Evolutionary conservation across 2,888 invertebrate genomes (phyloP).

Genomic region (Lasioglossum zephyrum): DNA sequence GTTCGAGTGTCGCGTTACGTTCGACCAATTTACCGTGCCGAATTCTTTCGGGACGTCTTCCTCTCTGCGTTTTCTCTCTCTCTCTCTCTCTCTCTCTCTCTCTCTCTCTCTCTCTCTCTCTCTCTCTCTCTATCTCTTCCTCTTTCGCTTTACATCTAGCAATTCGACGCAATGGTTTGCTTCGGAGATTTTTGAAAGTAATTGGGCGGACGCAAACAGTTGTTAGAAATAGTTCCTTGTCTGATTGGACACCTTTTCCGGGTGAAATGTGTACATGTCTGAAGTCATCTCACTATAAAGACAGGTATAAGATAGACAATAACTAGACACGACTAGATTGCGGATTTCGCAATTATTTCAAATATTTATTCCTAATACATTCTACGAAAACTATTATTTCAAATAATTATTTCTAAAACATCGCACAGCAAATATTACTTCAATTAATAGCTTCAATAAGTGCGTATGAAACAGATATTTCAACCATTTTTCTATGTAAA

Average conservation of each 20-base stretch:
- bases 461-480: too few relatives aligned
- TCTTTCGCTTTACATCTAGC: not conserved
- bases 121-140: not conserved
- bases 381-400: too few relatives aligned
- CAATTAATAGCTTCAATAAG: too few relatives aligned
- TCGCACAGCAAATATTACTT: too few relatives aligned
- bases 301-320: not conserved
- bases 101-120: not conserved
- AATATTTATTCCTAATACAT: too few relatives aligned
- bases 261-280: not conserved
- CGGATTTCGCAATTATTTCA: too few relatives aligned
- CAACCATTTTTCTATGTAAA: too few relatives aligned
- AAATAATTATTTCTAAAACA: too few relatives aligned
- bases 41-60: conserved; percentile 1
- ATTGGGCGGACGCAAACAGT: not conserved
- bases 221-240: not conserved
- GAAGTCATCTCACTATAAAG: not conserved
- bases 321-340: not conserved
- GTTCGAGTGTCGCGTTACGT: conserved; percentile 43
- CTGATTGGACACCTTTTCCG: not conserved
- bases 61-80: not conserved
- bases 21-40: conserved; percentile 41
- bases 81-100: too few relatives aligned
- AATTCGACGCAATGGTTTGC: not conserved
- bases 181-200: not conserved